Base-by-base conservation (phyloP, 2,113 vertebrate genomes). In the Paradisaea rubra region DNA sequence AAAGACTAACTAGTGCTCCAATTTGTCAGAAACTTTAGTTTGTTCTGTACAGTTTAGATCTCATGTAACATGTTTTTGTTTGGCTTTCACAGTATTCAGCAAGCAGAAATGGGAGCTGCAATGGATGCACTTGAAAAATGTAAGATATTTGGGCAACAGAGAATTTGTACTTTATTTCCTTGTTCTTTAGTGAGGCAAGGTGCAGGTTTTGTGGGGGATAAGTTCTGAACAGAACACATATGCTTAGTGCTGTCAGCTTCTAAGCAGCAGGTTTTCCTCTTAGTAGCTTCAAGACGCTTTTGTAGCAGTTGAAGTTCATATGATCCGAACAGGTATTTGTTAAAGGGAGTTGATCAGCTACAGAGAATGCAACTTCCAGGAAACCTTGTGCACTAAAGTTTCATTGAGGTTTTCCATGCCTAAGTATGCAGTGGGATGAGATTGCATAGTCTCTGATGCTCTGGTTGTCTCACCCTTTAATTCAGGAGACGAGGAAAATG, bases 101-200 rank as follows among this genome's bases (percentile, higher is more conserved):
- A 99, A 98, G 99, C 99, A 1, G 99, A 99, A 98, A 99, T 99
- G 99, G 99, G 99, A 97, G 99, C 99, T 41, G 99, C 99, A 59
- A 99, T 99, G 99, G 99, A 99, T 20, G 99, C 99, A 6, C 98
- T 99, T 52, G 99, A 99, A 89, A 99, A 99, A 99, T 99, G 99
- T 99, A 98, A 99, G 99, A 96, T 74, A 59, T 23, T 92, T 92
- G 82, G 31, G 28, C 35, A 91, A 56, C 33, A 64, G 59, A 68
- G 15, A n/a, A 74, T 81, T 25, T 44, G 13, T 82, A 4, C 37
- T 94, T 88, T 71, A 42, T 16, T 37, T 77, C 13, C 13, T 81
- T 6, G 1, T 33, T 78, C 57, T 81, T 78, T 23, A 69, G 13
- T 44, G 21, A 85, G 17, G 7, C 47, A n/a, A 73, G 47, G 61